These are phyloP conservation scores for Drosophila baimaii DNA, from an alignment of 1,140 invertebrate genomes.

Conservation along the genomic window DNA sequence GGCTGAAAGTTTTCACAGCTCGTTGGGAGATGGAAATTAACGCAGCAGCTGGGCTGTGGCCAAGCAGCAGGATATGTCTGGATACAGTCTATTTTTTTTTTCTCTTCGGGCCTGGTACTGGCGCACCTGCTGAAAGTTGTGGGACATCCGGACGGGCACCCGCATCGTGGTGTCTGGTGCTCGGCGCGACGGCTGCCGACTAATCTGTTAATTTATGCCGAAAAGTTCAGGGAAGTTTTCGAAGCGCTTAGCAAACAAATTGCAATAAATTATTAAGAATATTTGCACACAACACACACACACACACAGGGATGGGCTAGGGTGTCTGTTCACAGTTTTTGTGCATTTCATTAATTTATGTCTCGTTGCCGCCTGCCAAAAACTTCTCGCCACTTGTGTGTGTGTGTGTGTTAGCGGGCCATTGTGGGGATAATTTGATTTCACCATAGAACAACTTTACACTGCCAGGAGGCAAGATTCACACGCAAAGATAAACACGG, in stretches of 20 bases:
- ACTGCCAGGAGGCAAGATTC: constrained; percentile 69
- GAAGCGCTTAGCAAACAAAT: constrained; percentile 77
- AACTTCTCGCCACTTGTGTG: constrained; percentile 44
- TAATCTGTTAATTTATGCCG: constrained; percentile 82
- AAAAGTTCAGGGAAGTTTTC: constrained; percentile 73
- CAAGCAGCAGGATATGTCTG: constrained; percentile 22
- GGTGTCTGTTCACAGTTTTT: constrained; percentile 28
- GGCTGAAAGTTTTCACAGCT: constrained; percentile 33
- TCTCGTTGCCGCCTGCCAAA: constrained; percentile 42
- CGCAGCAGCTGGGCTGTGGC: constrained; percentile 26
- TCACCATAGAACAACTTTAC: constrained; percentile 49
- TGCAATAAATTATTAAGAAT: constrained; percentile 80
- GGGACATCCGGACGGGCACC: not conserved
- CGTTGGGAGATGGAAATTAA: constrained; percentile 51
- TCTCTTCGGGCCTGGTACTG: constrained; percentile 9
- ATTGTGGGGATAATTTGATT: constrained; percentile 57
- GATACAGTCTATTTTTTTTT: constrained; percentile 20
- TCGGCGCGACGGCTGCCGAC: constrained; percentile 51
- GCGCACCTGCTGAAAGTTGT: constrained; percentile 35
- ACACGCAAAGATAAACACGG: constrained; percentile 75
- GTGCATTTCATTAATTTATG: constrained; percentile 75
- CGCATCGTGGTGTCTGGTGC: constrained; percentile 12
- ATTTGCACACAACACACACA: constrained; percentile 55
- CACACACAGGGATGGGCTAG: not conserved
- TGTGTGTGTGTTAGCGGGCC: not conserved